Evolutionary conservation across 2,797 vertebrate species (phyloP), one percentile per base, ranked within the genome.

Genomic region (Falco cherrug): DNA sequence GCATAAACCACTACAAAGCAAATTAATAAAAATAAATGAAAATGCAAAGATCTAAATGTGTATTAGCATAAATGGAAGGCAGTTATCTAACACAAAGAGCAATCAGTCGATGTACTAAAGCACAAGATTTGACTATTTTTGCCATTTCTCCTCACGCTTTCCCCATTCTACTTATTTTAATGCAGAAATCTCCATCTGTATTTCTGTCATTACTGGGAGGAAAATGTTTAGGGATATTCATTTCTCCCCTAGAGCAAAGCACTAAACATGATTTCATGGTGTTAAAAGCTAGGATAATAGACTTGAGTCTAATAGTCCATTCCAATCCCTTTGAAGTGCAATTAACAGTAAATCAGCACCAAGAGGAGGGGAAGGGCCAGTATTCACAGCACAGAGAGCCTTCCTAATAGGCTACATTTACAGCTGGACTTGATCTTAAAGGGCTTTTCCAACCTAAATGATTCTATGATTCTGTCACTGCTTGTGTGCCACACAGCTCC

Each of bases 201-300:
- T 82, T 64, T 90, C 65, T 80, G 68, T 43, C 37, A 47, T 65
- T 93, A 82, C n/a, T 37, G 5, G 16, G n/a, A 90, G 6, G 45
- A 80, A 86, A 92, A 87, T 18, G 59, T 63, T 63, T 64, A 91
- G n/a, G 10, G 28, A 83, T 39, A 77, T 67, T 77, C 57, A 91
- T 48, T 86, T 28, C 7, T 18, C 19, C 4, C 4, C 37, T 16
- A 79, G 16, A 89, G 41, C 56, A 82, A 92, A 83, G 37, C 53
- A 84, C 45, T 90, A 68, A 96, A 90, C 54, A 51, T 53, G 43
- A 82, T 90, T 94, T 90, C 63, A 90, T 37, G 60, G 69, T 74
- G 74, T 70, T 96, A 89, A 96, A 93, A 92, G 84, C 39, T 24
- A 77, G 28, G 10, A 47, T 74, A 90, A 90, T 39, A 92, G 81